A percentile compares a stretch with the other conserved stretches of the same genome.
Evolutionary conservation across 1,140 invertebrate species (phyloP).

Genomic region (Bactericera cockerelli): DNA sequence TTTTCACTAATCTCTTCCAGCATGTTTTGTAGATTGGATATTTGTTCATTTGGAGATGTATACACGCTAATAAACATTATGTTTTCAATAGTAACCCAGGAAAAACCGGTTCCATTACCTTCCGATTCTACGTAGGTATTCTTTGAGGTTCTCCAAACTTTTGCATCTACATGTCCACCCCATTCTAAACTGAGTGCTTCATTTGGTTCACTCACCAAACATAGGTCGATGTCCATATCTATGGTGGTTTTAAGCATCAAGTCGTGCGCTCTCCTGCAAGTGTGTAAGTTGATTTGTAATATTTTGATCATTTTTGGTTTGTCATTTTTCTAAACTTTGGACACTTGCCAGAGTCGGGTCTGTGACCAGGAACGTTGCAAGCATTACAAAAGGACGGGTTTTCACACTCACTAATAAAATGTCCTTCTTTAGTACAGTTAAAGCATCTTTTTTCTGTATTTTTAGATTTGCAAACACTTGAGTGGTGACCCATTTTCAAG

Average conservation of each 20-base stretch:
- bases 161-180: neutral
- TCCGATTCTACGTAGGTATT: neutral
- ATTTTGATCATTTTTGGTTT: neutral
- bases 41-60: neutral
- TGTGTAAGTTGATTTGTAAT: neutral
- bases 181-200: neutral
- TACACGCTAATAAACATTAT: neutral
- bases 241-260: neutral
- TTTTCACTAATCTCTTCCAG: neutral
- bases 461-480: neutral
- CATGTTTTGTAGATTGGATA: neutral
- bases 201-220: slow-evolving; percentile 1
- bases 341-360: neutral
- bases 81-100: neutral
- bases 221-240: neutral
- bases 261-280: neutral
- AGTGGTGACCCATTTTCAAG: slow-evolving; percentile 5
- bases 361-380: neutral
- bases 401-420: neutral
- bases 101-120: neutral
- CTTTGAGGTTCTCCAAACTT: neutral
- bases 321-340: neutral
- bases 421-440: slow-evolving; percentile 5
- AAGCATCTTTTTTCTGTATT: neutral
- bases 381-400: slow-evolving; percentile 1